Percentiles rank a stretch among this genome's conserved stretches.
Conservation (phyloP, 1,140 invertebrate genomes). For the Meloidogyne exigua region DNA sequence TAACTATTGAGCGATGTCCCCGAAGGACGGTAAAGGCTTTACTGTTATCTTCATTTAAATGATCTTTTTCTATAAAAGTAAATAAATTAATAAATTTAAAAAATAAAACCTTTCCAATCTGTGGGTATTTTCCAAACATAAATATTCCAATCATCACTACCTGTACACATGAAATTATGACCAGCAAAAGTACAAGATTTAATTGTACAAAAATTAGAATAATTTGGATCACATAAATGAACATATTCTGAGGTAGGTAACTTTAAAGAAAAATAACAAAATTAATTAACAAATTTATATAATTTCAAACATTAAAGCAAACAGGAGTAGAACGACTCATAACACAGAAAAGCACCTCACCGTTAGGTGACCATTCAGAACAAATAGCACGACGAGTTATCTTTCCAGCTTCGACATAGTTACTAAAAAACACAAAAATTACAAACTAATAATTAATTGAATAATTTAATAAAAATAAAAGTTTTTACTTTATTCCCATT, state of each 20-base stretch:
- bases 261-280: not conserved
- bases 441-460: no score
- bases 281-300: slow-evolving; percentile 10
- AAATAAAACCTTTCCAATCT: slow-evolving; percentile 44
- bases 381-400: slow-evolving; percentile 37
- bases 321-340: slow-evolving; percentile 33
- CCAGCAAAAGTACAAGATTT: slow-evolving; percentile 93
- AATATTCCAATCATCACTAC: slow-evolving; percentile 89
- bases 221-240: slow-evolving; percentile 75
- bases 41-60: slow-evolving; percentile 66
- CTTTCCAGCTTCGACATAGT: slow-evolving; percentile 29
- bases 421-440: slow-evolving; percentile 33
- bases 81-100: not conserved
- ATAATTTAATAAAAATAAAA: no score
- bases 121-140: slow-evolving; percentile 88
- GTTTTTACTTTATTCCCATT: slow-evolving; percentile 34
- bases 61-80: not conserved
- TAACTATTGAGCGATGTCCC: slow-evolving; percentile 90
- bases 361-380: slow-evolving; percentile 31
- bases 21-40: slow-evolving; percentile 78
- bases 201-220: slow-evolving; percentile 94
- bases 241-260: slow-evolving; percentile 38
- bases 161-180: slow-evolving; percentile 80
- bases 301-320: slow-evolving; percentile 40
- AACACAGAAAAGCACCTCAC: slow-evolving; percentile 35